Conservation (phyloP, 2,888 invertebrate genomes). For the Tinea pellionella region DNA sequence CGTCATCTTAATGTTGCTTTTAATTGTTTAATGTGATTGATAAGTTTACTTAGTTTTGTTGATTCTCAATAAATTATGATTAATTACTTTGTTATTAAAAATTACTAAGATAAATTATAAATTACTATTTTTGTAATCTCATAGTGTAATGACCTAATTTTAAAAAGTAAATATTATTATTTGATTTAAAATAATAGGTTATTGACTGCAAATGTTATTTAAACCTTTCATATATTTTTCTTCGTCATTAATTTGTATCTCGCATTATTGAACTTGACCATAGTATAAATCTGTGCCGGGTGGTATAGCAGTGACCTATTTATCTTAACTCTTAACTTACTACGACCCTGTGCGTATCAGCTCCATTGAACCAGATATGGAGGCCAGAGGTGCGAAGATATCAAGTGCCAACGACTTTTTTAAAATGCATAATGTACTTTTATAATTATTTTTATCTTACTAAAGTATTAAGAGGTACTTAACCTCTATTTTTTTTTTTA, state of each 20-base stretch:
- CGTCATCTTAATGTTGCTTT: background rate
- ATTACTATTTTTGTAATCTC: background rate
- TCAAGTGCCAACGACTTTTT: constrained; percentile 54
- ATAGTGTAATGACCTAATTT: background rate
- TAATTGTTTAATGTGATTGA: background rate
- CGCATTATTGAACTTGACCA: constrained; percentile 53
- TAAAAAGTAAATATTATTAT: background rate
- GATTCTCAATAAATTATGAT: constrained; percentile 38
- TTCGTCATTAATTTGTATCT: background rate
- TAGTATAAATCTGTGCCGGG: constrained; percentile 21
- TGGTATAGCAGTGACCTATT: constrained; percentile 52
- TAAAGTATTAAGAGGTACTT: background rate
- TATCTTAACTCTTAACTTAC: constrained; percentile 30
- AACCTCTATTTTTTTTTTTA: background rate
- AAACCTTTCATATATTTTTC: too few relatives aligned
- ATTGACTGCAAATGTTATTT: background rate
- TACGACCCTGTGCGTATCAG: constrained; percentile 49
- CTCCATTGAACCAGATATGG: constrained; percentile 35
- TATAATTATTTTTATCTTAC: constrained; percentile 29
- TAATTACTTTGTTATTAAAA: constrained; percentile 26
- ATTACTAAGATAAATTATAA: background rate
- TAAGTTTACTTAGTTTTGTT: constrained; percentile 9
- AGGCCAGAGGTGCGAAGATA: constrained; percentile 46
- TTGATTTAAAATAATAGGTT: background rate
- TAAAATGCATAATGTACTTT: constrained; percentile 26